phyloP scores from a whole-genome alignment of 2,797 vertebrate genomes.

The Coccyzus lansbergi region DNA sequence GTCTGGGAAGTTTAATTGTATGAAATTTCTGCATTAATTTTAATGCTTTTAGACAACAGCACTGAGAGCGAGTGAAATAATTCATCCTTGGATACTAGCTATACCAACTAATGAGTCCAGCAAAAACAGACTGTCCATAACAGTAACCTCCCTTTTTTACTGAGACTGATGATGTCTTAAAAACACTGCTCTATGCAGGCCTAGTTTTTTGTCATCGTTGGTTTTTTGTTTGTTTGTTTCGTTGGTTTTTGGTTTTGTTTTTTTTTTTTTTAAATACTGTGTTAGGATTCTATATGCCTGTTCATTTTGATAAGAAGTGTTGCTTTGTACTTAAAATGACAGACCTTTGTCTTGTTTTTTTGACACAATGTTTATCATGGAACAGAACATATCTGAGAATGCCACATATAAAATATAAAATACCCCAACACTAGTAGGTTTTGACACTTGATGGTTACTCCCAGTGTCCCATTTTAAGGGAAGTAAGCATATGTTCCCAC shows the following conservation, averaged over 20 bases:
- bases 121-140: background rate
- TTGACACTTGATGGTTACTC: background rate
- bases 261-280: background rate
- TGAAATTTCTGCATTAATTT: constrained; percentile 33
- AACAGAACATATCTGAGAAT: background rate
- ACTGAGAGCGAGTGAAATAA: background rate
- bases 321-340: background rate
- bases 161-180: background rate
- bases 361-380: background rate
- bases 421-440: background rate
- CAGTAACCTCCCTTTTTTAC: background rate
- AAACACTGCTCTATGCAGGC: background rate
- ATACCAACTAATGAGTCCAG: background rate
- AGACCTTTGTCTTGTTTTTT: background rate
- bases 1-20: constrained; percentile 17
- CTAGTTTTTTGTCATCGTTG: no score
- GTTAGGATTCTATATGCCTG: background rate
- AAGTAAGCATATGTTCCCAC: background rate
- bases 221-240: no score
- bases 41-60: constrained; percentile 17
- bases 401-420: background rate
- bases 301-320: background rate
- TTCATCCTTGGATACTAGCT: background rate
- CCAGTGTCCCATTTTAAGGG: background rate
- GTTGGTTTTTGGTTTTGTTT: no score